Percentiles rank a stretch among this genome's conserved stretches.
Conservation (phyloP, 1,140 invertebrate species). For the Atopsyche davidsoni region DNA sequence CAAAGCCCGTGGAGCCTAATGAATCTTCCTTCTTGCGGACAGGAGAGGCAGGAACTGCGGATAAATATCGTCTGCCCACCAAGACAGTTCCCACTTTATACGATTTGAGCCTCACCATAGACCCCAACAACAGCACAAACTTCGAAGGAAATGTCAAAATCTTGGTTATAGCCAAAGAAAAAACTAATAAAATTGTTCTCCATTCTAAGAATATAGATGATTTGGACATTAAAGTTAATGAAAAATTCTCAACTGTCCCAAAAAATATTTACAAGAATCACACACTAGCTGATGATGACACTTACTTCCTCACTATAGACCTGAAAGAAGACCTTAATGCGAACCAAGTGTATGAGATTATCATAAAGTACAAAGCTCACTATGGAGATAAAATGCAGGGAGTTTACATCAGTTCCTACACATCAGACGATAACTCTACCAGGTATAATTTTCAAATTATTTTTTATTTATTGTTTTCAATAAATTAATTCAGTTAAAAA, state of each 20-base stretch:
- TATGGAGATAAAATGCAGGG: conserved; percentile 43
- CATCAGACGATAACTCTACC: conserved; percentile 10
- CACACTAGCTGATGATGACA: conserved; percentile 34
- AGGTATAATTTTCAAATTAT: conserved; percentile 1
- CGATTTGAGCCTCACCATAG: conserved; percentile 55
- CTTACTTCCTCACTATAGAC: conserved; percentile 37
- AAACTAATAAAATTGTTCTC: conserved; percentile 45
- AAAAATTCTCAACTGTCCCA: background rate
- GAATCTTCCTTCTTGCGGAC: too few species aligned
- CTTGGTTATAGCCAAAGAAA: conserved; percentile 37
- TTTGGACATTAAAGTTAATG: background rate
- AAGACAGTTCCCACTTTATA: conserved; percentile 56
- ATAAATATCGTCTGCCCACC: conserved; percentile 52
- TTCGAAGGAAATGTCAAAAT: conserved; percentile 58
- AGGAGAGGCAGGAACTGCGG: conserved; percentile 24
- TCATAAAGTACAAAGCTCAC: conserved; percentile 34
- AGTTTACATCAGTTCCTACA: conserved; percentile 40
- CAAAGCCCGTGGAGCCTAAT: too few species aligned
- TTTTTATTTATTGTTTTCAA: too few species aligned
- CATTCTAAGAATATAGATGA: conserved; percentile 42
- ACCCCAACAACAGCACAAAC: conserved; percentile 47
- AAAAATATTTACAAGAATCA: conserved; percentile 29
- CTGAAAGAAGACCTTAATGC: conserved; percentile 26
- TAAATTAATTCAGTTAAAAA: too few species aligned
- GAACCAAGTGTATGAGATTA: conserved; percentile 30